Evolutionary conservation across 1,140 invertebrate genomes (phyloP), one percentile per base, ranked within the genome.

Genomic region (Aphidius ervi): DNA sequence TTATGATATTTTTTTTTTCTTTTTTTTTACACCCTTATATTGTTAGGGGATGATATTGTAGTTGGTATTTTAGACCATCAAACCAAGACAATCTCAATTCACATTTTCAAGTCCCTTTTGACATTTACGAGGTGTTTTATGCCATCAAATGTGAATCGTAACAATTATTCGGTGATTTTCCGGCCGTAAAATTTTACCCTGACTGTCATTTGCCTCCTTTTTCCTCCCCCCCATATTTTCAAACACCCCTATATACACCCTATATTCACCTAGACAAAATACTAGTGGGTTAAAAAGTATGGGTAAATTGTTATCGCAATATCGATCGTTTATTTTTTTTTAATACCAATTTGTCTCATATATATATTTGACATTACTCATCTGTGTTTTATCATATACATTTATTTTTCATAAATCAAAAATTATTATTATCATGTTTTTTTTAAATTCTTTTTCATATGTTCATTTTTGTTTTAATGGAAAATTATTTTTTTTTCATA

Each of bases 61-160:
- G 54, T 56, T 62, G 9, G 4, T 31, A 31, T 31, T 31, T 31
- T 31, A 31, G 23, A 31, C 23, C 23, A 31, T 31, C 23, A 31
- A 31, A 31, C 23, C 23, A 31, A 31, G 23, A 31, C 23, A 31
- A 31, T 31, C 23, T 31, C 23, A 31, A 31, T 31, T 31, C 23
- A 31, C 23, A 31, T 31, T 31, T 31, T 31, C 46, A 42, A 56
- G 46, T 63, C 74, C 70, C 71, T 74, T 31, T 70, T 69, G 74
- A 78, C 76, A 64, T 79, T 79, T 79, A n/a, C n/a, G n/a, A n/a
- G n/a, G n/a, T n/a, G n/a, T n/a, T n/a, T n/a, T n/a, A n/a, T n/a
- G n/a, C n/a, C 76, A 79, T 79, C 77, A 78, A 57, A 53, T 57
- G 50, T 40, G n/a, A n/a, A n/a, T n/a, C n/a, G 60, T 61, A 57